phyloP scores from a whole-genome alignment of 2,888 invertebrate genomes.

The Toxonevra muliebris region DNA sequence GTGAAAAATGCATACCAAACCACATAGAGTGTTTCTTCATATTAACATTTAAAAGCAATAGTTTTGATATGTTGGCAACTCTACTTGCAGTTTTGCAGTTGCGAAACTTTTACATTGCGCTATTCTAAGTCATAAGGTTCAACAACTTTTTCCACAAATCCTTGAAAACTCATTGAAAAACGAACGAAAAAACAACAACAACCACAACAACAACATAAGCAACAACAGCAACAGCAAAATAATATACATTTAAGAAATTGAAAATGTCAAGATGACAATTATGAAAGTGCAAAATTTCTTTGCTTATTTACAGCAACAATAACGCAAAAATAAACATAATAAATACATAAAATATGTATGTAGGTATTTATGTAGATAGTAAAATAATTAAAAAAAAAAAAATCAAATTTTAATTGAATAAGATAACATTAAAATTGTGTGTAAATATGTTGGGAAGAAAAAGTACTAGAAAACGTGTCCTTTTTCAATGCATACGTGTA shows the following conservation, averaged over 20 bases:
- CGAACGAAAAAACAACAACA: conserved; percentile 21
- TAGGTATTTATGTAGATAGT: no score
- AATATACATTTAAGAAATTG: background rate
- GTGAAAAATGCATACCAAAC: no score
- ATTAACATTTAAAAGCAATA: no score
- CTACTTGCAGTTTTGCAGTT: background rate
- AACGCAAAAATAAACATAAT: no score
- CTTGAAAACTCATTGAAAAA: conserved; percentile 61
- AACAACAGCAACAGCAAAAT: background rate
- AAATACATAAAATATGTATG: no score
- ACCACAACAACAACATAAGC: conserved; percentile 14
- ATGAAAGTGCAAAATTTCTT: conserved; percentile 26
- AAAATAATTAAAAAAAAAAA: no score
- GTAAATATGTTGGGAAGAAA: no score
- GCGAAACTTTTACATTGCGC: background rate
- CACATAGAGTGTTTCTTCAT: no score
- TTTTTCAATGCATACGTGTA: no score
- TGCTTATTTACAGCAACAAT: background rate
- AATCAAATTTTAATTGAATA: no score
- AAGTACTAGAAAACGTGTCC: no score
- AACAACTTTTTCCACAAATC: conserved; percentile 61
- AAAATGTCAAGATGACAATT: conserved; percentile 34
- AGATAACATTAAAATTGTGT: no score
- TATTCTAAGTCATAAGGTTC: conserved; percentile 44
- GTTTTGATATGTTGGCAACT: background rate